Evolutionary conservation across 2,888 invertebrate genomes (phyloP).

Genomic region (Phyllotreta striolata): DNA sequence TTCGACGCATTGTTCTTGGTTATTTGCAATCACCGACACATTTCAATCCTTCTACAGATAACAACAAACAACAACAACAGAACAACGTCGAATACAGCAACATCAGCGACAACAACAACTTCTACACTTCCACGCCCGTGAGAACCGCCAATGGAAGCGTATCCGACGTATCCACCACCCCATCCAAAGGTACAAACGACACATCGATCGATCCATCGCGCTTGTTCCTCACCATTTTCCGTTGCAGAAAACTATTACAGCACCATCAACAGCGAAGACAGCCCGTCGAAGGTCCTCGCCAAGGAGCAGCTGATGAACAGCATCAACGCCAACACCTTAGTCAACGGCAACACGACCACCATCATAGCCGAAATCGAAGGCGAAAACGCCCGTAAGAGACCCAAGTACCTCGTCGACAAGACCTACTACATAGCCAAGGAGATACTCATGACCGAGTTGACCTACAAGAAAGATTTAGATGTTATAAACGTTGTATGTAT

Average conservation of each 20-base stretch:
- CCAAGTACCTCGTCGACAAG: constrained; percentile 63
- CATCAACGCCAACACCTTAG: constrained; percentile 56
- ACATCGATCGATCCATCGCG: neutral
- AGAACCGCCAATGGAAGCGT: constrained; percentile 58
- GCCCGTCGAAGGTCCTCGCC: constrained; percentile 51
- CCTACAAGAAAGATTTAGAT: constrained; percentile 93
- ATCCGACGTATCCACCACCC: constrained; percentile 58
- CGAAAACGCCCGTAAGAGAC: constrained; percentile 59
- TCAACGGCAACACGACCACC: constrained; percentile 45
- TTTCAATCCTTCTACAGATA: constrained; percentile 45
- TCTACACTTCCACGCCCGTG: constrained; percentile 61
- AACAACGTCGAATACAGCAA: constrained; percentile 43
- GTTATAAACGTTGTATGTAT: constrained; percentile 85
- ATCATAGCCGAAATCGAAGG: constrained; percentile 61
- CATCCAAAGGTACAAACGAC: constrained; percentile 57
- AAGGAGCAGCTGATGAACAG: constrained; percentile 58
- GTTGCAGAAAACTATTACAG: constrained; percentile 43
- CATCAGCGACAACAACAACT: constrained; percentile 55
- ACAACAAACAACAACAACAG: constrained; percentile 40
- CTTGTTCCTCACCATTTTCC: no score
- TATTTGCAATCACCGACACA: neutral
- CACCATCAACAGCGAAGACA: constrained; percentile 46
- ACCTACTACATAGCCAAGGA: constrained; percentile 91
- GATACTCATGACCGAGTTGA: constrained; percentile 93
- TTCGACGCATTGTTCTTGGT: no score